Conservation (phyloP, 30 jellyfish, hydroid and myxozoan genomes). For the Euphysa ruthae region DNA sequence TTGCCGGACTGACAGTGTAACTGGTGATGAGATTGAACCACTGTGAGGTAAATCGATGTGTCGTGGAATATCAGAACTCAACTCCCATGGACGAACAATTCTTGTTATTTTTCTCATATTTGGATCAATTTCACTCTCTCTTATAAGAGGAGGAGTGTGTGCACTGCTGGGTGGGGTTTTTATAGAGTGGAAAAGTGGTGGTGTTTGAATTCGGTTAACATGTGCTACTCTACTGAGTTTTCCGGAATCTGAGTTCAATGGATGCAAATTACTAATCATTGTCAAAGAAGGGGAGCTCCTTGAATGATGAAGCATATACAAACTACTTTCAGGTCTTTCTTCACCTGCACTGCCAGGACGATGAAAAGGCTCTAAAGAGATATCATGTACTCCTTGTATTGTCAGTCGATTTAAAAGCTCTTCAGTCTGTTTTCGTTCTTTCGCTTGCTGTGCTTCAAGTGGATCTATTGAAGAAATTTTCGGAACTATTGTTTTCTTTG, state of each 20-base stretch:
- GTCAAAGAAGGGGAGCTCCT: too few species aligned
- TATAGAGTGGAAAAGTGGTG: not conserved
- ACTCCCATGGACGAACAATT: slow-evolving; percentile 84
- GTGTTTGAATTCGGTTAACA: not conserved
- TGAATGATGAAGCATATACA: too few species aligned
- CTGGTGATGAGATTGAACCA: too few species aligned
- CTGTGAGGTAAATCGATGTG: not conserved
- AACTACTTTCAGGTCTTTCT: not conserved
- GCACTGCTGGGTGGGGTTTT: not conserved
- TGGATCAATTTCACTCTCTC: not conserved
- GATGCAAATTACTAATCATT: too few species aligned
- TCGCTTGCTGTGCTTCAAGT: too few species aligned
- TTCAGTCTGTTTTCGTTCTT: too few species aligned
- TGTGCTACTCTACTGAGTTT: too few species aligned
- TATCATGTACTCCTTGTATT: not conserved
- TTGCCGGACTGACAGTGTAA: too few species aligned
- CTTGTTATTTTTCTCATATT: slow-evolving; percentile 23
- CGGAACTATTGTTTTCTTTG: too few species aligned
- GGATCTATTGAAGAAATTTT: too few species aligned
- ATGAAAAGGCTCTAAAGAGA: slow-evolving; percentile 8
- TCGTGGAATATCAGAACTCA: not conserved
- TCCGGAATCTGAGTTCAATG: too few species aligned
- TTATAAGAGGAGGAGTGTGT: not conserved
- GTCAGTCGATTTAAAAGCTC: too few species aligned
- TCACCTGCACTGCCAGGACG: slow-evolving; percentile 23